A percentile compares a stretch with the other conserved stretches of the same genome.
These are phyloP conservation scores for Seriola rivoliana DNA, from an alignment of 2,113 vertebrate genomes.

Conservation along the genomic window DNA sequence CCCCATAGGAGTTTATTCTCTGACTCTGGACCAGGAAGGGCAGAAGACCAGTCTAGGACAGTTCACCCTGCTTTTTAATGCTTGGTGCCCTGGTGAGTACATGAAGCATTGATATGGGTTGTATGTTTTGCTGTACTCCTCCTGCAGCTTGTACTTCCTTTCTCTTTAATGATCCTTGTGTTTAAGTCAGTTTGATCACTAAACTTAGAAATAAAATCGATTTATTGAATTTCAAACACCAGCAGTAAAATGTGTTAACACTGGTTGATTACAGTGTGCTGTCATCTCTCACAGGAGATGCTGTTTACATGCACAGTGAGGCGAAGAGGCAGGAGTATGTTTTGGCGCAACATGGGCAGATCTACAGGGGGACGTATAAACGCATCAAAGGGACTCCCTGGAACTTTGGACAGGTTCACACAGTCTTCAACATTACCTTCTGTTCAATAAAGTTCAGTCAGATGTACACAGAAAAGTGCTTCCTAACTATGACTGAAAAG, in stretches of 20 bases:
- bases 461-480: background rate
- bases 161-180: background rate
- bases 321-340: conserved; percentile 86
- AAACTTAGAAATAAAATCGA: background rate
- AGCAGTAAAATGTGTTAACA: background rate
- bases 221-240: background rate
- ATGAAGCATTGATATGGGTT: background rate
- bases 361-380: conserved; percentile 86
- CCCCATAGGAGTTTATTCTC: conserved; percentile 86
- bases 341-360: conserved; percentile 87
- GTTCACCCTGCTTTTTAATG: conserved; percentile 91
- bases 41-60: conserved; percentile 81
- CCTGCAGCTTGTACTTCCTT: no score
- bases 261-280: background rate
- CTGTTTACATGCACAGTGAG: conserved; percentile 85
- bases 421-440: background rate
- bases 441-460: background rate
- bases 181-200: background rate
- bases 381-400: conserved; percentile 85
- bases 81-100: conserved; percentile 90
- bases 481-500: background rate
- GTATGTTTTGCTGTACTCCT: background rate
- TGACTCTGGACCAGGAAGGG: conserved; percentile 87
- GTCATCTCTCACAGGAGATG: conserved; percentile 82
- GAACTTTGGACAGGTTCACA: conserved; percentile 92